Evolutionary conservation across 2,888 invertebrate species (phyloP), one percentile per base, ranked within the genome.

Genomic region (Yponomeuta evonymella): DNA sequence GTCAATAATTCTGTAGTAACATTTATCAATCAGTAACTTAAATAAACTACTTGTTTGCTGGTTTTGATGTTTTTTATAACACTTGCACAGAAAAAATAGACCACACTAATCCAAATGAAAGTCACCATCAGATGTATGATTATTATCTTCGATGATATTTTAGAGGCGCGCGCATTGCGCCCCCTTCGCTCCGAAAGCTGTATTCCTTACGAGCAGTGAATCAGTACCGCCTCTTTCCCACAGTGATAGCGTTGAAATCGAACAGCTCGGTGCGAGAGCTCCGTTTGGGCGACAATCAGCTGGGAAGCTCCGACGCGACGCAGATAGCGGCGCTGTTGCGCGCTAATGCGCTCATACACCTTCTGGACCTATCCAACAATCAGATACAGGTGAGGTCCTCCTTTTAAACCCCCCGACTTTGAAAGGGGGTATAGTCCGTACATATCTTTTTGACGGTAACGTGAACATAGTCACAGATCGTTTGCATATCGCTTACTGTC

Each of bases 301-400:
- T 98, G 75, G 93, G 94, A 70, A 90, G 94, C 43, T 88, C 93
- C 48, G 98, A 98, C 89, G 97, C 97, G 15, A 93, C 94, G 72
- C 96, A 97, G 77, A 90, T 98, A 30, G 96, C 95, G 66, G 94
- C 95, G 70, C 89, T 98, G 78, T 91, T 98, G 73, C 94, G 94
- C 74, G 93, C 94, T 79, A 98, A 98, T 88, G 93, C 94, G 71
- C 93, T 94, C 70, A 91, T 98, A 75, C 95, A 97, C 80, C 90
- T 97, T 73, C 89, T 98, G 63, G 98, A 98, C 83, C 93, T 98
- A 71, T 95, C 97, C 88, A 96, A 94, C 78, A 94, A 94, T 76
- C 88, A 90, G 74, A 94, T 94, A 81, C 87, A 93, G 89, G 93
- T 93, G 64, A 9, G 58, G 33, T 5, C 33, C 33, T 5, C 33